A percentile compares a stretch with the other conserved stretches of the same genome.
Conservation (phyloP, 2,888 invertebrate species). For the Hecatera dysodea region DNA sequence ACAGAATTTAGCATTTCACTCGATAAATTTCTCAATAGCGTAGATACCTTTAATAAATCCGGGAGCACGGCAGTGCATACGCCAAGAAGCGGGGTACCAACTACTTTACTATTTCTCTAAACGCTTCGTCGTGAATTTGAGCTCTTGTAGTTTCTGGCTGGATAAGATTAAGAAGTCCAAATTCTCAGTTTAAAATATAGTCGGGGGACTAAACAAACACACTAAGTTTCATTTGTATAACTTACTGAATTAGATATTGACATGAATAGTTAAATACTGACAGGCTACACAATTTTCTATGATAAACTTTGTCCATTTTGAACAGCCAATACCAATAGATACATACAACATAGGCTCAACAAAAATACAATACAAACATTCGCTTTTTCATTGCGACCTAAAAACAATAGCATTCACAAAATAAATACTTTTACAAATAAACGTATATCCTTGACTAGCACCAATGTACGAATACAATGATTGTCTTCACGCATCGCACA, state of each 20-base stretch:
- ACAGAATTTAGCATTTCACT: neutral
- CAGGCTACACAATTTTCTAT: neutral
- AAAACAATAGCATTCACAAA: constrained; percentile 36
- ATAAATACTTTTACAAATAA: constrained; percentile 32
- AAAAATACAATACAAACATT: neutral
- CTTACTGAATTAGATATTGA: neutral
- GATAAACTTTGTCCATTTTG: neutral
- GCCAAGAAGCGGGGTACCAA: too few species aligned
- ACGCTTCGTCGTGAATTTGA: too few species aligned
- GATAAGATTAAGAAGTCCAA: too few species aligned
- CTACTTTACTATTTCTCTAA: too few species aligned
- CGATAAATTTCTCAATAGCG: neutral
- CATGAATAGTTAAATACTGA: neutral
- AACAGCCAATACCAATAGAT: neutral
- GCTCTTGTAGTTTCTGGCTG: too few species aligned
- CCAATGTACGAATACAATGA: constrained; percentile 20
- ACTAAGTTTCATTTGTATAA: too few species aligned
- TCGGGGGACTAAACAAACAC: too few species aligned
- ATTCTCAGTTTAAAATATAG: too few species aligned
- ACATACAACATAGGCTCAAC: too few species aligned
- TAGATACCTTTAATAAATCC: neutral
- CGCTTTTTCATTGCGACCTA: neutral
- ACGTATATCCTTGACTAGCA: constrained; percentile 45
- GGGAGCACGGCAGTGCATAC: too few species aligned
- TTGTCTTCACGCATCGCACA: constrained; percentile 58